Conservation (phyloP, 2,888 invertebrate species). For the Tetranychus piercei region DNA sequence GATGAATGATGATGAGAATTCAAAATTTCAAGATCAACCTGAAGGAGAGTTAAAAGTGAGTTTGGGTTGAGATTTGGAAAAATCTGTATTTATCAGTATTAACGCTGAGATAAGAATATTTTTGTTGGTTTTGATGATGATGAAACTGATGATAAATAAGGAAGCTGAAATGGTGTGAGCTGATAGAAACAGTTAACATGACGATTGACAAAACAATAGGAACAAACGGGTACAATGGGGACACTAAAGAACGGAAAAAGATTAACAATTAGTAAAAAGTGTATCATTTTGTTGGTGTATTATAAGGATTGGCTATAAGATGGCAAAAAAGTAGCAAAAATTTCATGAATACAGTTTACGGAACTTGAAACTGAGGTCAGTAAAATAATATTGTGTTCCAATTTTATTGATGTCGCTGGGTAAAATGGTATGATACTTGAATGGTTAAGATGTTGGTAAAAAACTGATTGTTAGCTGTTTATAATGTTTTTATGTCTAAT, state of each 20-base stretch:
- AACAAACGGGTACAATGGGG: background rate
- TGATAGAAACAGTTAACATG: background rate
- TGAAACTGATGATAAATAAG: background rate
- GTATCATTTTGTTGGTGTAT: background rate
- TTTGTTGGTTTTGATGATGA: background rate
- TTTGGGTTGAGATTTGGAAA: too few species aligned
- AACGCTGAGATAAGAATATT: too few species aligned
- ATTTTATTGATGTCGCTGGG: too few species aligned
- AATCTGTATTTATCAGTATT: too few species aligned
- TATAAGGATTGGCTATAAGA: background rate
- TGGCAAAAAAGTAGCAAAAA: background rate
- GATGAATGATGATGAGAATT: too few species aligned
- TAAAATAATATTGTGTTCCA: background rate
- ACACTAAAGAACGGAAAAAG: background rate
- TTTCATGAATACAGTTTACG: background rate
- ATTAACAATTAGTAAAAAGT: background rate
- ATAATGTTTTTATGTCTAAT: too few species aligned
- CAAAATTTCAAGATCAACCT: too few species aligned
- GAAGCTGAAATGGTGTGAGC: background rate
- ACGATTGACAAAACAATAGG: background rate
- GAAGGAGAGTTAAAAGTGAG: too few species aligned
- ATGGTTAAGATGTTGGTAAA: too few species aligned
- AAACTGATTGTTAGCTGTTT: too few species aligned
- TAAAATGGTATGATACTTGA: too few species aligned
- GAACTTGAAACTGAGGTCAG: slow-evolving; percentile 1